phyloP scores from a whole-genome alignment of 2,113 vertebrate species.

The Scytalopus superciliaris region DNA sequence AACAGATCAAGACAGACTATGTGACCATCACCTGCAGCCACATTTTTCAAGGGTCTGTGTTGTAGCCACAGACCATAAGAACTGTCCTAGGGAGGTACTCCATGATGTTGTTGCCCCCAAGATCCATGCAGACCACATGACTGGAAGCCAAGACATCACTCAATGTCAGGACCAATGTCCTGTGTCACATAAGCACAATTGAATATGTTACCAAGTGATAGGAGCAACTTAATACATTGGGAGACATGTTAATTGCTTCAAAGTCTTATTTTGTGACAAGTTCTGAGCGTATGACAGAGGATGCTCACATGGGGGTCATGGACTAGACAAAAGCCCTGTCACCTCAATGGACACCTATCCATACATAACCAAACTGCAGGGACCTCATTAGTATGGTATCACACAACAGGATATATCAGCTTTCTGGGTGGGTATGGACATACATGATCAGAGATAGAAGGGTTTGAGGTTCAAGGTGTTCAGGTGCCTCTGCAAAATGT shows the following conservation, averaged over 20 bases:
- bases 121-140: neutral
- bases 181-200: neutral
- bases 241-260: neutral
- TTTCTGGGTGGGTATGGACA: neutral
- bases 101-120: neutral
- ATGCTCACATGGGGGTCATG: neutral
- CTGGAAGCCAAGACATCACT: neutral
- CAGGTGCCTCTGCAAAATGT: neutral
- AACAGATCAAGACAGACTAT: neutral
- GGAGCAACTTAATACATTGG: neutral
- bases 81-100: neutral
- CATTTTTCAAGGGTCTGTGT: neutral
- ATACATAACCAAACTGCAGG: neutral
- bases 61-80: neutral
- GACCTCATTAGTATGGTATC: neutral
- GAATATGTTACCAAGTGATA: neutral
- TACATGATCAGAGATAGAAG: neutral
- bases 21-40: neutral
- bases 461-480: neutral
- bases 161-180: neutral
- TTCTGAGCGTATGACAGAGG: neutral
- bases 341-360: neutral
- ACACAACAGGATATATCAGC: neutral
- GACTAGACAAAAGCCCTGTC: neutral
- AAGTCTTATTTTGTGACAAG: neutral